Percentiles rank a stretch among this genome's conserved stretches.
phyloP scores from a whole-genome alignment of 2,888 invertebrate species.

The Keiferia lycopersicella region DNA sequence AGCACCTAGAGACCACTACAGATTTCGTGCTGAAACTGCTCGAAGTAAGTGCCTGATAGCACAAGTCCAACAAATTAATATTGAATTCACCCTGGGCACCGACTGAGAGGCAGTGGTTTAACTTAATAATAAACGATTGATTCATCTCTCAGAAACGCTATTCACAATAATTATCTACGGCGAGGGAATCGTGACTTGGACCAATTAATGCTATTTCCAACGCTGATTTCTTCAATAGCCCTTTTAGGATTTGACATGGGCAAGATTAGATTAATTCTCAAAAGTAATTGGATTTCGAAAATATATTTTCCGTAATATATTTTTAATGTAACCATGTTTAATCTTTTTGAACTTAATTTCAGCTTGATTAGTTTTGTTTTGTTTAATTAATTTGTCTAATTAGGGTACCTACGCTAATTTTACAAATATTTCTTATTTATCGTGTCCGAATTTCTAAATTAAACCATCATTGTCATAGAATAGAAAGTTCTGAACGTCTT shows the following conservation, averaged over 20 bases:
- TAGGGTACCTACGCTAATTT: too few species aligned
- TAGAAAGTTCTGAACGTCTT: not conserved
- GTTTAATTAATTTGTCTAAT: too few species aligned
- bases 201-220: slow-evolving; percentile 1
- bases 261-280: not conserved
- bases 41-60: too few species aligned
- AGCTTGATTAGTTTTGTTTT: too few species aligned
- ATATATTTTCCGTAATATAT: not conserved
- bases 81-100: not conserved
- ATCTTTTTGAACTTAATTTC: too few species aligned
- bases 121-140: slow-evolving; percentile 18
- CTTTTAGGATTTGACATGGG: slow-evolving; percentile 7
- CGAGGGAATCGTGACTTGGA: not conserved
- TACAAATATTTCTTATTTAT: too few species aligned
- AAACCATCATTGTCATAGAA: not conserved
- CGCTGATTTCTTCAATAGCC: slow-evolving; percentile 11
- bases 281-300: not conserved
- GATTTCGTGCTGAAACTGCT: too few species aligned
- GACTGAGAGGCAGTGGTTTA: slow-evolving; percentile 2
- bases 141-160: slow-evolving; percentile 8
- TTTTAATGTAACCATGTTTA: too few species aligned
- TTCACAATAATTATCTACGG: slow-evolving; percentile 10
- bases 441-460: too few species aligned
- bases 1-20: too few species aligned
- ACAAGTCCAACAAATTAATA: too few species aligned